A percentile compares a stretch with the other conserved stretches of the same genome.
These are phyloP conservation scores for Aramus guarauna DNA, from an alignment of 2,113 vertebrate genomes.

Conservation along the genomic window DNA sequence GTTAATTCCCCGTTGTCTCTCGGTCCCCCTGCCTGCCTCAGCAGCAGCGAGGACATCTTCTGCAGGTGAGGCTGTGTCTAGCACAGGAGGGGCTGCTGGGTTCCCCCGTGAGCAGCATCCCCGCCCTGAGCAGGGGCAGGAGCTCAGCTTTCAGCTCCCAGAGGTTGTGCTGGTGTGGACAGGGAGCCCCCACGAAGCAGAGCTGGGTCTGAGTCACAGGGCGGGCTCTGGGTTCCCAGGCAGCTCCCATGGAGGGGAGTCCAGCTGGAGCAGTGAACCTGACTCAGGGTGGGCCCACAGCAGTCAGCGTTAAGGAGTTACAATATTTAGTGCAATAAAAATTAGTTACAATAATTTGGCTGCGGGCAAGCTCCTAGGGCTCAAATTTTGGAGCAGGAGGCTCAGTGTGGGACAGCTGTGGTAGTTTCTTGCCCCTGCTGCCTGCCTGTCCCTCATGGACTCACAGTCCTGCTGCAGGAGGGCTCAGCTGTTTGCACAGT, in stretches of 20 bases:
- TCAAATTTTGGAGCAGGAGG: not conserved
- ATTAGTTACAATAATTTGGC: too few species aligned
- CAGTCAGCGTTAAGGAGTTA: accelerated
- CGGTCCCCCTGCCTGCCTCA: accelerated
- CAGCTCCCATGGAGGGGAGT: not conserved
- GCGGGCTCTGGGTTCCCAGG: accelerated
- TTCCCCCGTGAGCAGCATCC: accelerated
- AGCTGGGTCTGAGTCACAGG: not conserved
- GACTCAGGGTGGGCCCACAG: not conserved
- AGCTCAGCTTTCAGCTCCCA: not conserved
- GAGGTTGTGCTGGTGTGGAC: not conserved
- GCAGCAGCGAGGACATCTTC: not conserved
- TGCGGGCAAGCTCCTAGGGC: not conserved
- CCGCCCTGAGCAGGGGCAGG: accelerated
- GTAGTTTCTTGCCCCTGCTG: not conserved
- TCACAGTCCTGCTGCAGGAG: not conserved
- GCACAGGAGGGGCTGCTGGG: not conserved
- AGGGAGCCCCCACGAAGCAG: accelerated
- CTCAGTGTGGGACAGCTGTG: not conserved
- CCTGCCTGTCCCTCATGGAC: not conserved
- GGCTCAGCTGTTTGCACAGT: not conserved
- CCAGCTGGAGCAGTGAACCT: not conserved
- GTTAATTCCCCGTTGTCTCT: accelerated
- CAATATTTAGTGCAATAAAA: accelerated
- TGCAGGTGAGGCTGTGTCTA: not conserved